phyloP scores from a whole-genome alignment of 2,113 vertebrate genomes.

The Microcebus murinus region DNA sequence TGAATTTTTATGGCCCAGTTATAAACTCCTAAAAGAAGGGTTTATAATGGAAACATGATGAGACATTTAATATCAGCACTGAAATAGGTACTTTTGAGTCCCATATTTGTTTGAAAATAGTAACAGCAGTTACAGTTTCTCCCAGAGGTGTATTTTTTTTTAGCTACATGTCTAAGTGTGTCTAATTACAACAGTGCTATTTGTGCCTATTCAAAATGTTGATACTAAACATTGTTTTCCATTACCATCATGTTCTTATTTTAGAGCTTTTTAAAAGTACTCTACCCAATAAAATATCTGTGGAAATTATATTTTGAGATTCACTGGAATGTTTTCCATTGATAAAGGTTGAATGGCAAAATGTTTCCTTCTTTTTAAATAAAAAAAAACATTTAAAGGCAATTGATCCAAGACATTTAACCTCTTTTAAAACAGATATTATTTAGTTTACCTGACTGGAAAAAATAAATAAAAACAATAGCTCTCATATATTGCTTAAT shows the following conservation, averaged over 20 bases:
- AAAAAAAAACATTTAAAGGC: background rate
- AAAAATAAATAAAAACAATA: background rate
- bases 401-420: background rate
- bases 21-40: constrained; percentile 64
- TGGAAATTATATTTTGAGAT: constrained; percentile 48
- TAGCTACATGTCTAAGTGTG: constrained; percentile 59
- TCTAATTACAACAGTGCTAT: constrained; percentile 57
- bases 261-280: constrained; percentile 58
- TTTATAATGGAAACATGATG: constrained; percentile 71
- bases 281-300: constrained; percentile 26
- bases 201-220: background rate
- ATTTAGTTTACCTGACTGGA: background rate
- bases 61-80: constrained; percentile 65
- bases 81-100: constrained; percentile 61
- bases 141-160: constrained; percentile 67
- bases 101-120: constrained; percentile 73
- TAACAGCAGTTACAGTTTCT: constrained; percentile 55
- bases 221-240: constrained; percentile 58
- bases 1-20: constrained; percentile 72
- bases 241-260: constrained; percentile 55
- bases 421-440: background rate
- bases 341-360: constrained; percentile 21
- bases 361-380: background rate
- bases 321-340: constrained; percentile 43
- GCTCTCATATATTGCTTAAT: background rate